Percentiles rank a stretch among this genome's conserved stretches.
phyloP scores from a whole-genome alignment of 2,888 invertebrate species.

The Xestoiulus laeticollis region DNA sequence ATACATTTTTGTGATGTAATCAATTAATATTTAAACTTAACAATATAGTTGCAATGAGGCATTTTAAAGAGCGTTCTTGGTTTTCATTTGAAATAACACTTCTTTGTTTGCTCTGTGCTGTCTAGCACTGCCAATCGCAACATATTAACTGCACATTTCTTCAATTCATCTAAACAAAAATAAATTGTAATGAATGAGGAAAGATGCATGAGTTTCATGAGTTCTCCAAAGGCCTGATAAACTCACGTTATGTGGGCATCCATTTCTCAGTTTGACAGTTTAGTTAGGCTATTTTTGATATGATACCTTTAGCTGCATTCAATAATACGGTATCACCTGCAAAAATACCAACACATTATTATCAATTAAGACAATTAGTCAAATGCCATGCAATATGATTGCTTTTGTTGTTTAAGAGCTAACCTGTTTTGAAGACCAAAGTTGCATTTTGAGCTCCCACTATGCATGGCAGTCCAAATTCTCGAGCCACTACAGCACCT shows the following conservation, averaged over 20 bases:
- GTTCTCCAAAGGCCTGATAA: neutral
- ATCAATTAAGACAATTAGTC: neutral
- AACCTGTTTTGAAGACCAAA: constrained; percentile 52
- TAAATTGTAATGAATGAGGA: neutral
- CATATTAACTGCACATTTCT: neutral
- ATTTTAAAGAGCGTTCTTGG: too few relatives aligned
- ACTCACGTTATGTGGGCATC: neutral
- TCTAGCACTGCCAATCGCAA: neutral
- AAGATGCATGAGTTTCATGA: neutral
- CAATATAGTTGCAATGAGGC: too few relatives aligned
- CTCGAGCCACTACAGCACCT: constrained; percentile 85
- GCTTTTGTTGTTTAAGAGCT: neutral
- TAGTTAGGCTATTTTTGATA: neutral
- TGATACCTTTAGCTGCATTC: constrained; percentile 24
- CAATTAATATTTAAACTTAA: too few relatives aligned
- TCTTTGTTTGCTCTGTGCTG: neutral
- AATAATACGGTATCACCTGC: constrained; percentile 40
- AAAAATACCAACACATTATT: neutral
- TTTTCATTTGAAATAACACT: too few relatives aligned
- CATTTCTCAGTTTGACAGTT: neutral
- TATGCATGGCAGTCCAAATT: constrained; percentile 83
- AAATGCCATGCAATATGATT: neutral
- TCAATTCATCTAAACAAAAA: neutral
- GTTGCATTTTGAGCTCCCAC: constrained; percentile 78
- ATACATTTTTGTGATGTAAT: too few relatives aligned